Conservation (phyloP, 2,888 invertebrate species). For the Uropetala carovei region DNA sequence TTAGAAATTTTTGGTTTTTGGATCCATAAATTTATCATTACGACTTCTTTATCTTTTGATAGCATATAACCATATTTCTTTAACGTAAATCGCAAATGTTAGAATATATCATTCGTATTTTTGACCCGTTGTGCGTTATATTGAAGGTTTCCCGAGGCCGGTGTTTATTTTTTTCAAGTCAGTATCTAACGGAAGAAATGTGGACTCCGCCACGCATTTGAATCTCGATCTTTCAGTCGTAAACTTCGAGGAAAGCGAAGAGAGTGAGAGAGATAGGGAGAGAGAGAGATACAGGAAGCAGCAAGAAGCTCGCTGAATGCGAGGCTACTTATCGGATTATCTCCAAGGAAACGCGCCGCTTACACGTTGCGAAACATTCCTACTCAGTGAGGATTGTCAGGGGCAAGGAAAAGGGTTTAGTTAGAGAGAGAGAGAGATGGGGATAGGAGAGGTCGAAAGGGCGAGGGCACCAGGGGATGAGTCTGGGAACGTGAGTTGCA, state of each 20-base stretch:
- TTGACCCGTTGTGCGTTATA: neutral
- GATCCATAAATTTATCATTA: no score
- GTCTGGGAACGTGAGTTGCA: neutral
- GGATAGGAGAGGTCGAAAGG: neutral
- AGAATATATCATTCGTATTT: neutral
- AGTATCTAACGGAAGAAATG: neutral
- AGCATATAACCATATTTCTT: no score
- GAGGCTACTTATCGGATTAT: slow-evolving; percentile 15
- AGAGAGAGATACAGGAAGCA: neutral
- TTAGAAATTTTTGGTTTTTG: no score
- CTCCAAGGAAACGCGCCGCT: slow-evolving; percentile 40
- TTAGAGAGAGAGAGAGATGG: neutral
- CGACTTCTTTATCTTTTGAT: no score
- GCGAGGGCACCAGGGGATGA: neutral
- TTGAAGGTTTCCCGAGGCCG: neutral
- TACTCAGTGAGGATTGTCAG: slow-evolving; percentile 37
- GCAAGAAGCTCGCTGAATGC: slow-evolving; percentile 7
- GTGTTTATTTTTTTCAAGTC: neutral
- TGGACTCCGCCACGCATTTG: neutral
- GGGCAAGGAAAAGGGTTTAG: neutral
- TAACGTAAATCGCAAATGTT: neutral
- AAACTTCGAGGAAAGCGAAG: neutral
- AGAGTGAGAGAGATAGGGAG: neutral
- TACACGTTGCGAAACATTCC: slow-evolving; percentile 33
- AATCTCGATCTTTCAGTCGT: neutral